phyloP scores from a whole-genome alignment of 1,140 invertebrate genomes.

The Brachionus plicatilis region DNA sequence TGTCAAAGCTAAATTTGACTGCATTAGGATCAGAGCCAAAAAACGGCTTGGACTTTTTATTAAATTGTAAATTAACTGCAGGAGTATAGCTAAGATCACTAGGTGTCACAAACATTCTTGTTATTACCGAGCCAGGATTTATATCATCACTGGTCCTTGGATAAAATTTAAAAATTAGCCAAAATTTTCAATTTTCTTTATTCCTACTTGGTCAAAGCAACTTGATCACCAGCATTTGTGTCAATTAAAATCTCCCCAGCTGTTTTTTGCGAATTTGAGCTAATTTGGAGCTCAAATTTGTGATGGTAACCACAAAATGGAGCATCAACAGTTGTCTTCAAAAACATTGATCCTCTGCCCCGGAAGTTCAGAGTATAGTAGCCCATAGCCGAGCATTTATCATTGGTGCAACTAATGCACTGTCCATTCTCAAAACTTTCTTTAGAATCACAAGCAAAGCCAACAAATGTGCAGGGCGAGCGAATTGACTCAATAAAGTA shows the following conservation, averaged over 20 bases:
- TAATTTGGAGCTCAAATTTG: not conserved
- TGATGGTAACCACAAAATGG: constrained; percentile 40
- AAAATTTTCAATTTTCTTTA: not conserved
- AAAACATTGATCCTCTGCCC: constrained; percentile 15
- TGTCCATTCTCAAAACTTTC: constrained; percentile 8
- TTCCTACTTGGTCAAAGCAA: not conserved
- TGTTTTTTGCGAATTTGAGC: constrained; percentile 1
- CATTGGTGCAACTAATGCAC: not conserved
- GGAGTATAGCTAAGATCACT: not conserved
- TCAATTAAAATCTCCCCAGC: not conserved
- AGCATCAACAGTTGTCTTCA: not conserved
- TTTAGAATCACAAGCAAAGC: constrained; percentile 1
- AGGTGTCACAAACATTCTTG: constrained; percentile 24
- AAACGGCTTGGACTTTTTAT: constrained; percentile 33
- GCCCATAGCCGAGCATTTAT: constrained; percentile 19
- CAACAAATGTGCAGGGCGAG: not conserved
- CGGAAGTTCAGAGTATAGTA: not conserved
- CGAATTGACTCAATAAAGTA: constrained; percentile 34
- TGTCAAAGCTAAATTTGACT: constrained; percentile 11
- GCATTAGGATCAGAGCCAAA: constrained; percentile 30
- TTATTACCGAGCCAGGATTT: not conserved
- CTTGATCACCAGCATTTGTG: not conserved
- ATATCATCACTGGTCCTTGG: constrained; percentile 16
- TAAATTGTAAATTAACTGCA: constrained; percentile 34
- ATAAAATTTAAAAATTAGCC: not conserved